Percentiles rank a stretch among this genome's conserved stretches.
Evolutionary conservation across 2,888 invertebrate species (phyloP).

Genomic region (Dendrolimus houi): DNA sequence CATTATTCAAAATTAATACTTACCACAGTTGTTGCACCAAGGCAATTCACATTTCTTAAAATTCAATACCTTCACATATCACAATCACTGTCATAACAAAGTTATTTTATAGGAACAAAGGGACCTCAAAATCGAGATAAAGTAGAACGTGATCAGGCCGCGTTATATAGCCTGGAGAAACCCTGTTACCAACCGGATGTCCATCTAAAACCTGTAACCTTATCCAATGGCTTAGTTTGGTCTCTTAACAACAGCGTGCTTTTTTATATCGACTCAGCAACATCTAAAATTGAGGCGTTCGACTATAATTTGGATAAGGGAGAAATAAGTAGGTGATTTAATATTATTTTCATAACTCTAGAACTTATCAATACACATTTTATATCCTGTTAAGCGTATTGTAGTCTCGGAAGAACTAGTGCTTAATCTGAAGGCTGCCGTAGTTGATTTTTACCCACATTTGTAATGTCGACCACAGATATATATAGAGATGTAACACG

Average conservation of each 20-base stretch:
- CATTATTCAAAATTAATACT: neutral
- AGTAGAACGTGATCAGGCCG: neutral
- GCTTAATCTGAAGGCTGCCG: too few species aligned
- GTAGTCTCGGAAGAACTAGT: too few species aligned
- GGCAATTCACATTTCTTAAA: neutral
- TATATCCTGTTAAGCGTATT: too few species aligned
- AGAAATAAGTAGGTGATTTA: too few species aligned
- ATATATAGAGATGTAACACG: too few species aligned
- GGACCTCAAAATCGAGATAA: neutral
- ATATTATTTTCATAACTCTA: too few species aligned
- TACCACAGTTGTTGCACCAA: neutral
- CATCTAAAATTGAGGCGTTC: conserved; percentile 67
- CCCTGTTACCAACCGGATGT: conserved; percentile 1
- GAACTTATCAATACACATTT: too few species aligned
- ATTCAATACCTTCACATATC: too few species aligned
- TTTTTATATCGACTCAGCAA: too few species aligned
- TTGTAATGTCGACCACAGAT: too few species aligned
- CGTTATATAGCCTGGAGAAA: neutral
- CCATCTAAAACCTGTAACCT: conserved; percentile 47
- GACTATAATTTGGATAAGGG: conserved; percentile 75
- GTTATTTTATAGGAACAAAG: neutral
- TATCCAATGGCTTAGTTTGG: conserved; percentile 84
- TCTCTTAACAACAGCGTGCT: conserved; percentile 45
- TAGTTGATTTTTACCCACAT: too few species aligned
- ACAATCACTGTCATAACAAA: neutral